Conservation (phyloP, 2,797 vertebrate species). For the Meriones psammophilus region DNA sequence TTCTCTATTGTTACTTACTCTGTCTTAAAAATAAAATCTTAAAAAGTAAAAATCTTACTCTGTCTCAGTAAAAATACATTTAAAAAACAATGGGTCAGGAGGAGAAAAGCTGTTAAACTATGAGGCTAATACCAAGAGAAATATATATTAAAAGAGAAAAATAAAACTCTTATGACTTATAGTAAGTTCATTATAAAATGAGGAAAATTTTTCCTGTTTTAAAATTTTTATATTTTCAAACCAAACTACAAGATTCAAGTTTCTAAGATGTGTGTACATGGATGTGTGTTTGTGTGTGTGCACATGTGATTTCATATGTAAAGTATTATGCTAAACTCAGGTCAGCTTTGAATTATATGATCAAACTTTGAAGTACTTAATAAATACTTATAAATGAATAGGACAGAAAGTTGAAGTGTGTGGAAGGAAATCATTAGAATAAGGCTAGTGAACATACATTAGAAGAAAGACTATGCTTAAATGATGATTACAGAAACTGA, state of each 20-base stretch:
- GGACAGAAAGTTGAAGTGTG: neutral
- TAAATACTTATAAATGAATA: neutral
- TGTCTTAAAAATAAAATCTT: neutral
- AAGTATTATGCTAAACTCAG: neutral
- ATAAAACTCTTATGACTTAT: neutral
- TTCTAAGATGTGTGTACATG: neutral
- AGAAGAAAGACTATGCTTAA: neutral
- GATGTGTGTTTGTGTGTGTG: neutral
- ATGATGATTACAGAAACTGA: neutral
- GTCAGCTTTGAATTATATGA: neutral
- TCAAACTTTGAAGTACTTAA: neutral
- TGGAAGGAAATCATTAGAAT: neutral
- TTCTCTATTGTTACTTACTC: neutral
- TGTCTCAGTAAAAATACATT: neutral
- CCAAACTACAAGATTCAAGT: neutral
- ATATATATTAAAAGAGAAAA: neutral
- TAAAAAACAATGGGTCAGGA: neutral
- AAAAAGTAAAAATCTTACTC: no score
- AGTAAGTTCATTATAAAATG: neutral
- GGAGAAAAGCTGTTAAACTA: neutral
- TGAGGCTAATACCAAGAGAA: neutral
- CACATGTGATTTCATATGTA: neutral
- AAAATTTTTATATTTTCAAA: slow-evolving; percentile 12
- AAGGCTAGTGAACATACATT: neutral
- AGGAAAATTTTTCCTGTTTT: neutral